Conservation (phyloP, 2,888 invertebrate genomes). For the Cristatella mucedo region DNA sequence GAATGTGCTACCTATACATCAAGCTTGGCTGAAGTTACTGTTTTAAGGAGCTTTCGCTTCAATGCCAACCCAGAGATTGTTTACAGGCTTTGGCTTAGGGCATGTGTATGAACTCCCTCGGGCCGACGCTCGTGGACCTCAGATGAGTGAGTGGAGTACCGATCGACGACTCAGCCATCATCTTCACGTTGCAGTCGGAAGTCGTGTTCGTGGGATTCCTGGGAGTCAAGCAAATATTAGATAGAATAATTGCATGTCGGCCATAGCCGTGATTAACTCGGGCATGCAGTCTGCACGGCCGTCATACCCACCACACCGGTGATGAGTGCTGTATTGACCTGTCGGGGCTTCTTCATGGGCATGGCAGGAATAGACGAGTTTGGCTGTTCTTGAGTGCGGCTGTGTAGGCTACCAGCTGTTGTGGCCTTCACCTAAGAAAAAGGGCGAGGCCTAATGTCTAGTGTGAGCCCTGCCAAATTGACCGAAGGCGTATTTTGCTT, state of each 20-base stretch:
- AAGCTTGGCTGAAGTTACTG: too few species aligned
- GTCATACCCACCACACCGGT: not conserved
- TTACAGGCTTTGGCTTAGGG: too few species aligned
- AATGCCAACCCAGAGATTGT: too few species aligned
- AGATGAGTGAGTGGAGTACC: not conserved
- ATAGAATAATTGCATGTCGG: constrained; percentile 1
- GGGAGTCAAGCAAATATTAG: not conserved
- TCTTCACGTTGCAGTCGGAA: constrained; percentile 3
- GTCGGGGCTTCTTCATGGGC: constrained; percentile 2
- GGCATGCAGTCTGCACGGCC: constrained; percentile 1
- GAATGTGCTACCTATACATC: too few species aligned
- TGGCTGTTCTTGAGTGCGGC: too few species aligned
- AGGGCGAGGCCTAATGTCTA: too few species aligned
- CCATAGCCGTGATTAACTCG: not conserved
- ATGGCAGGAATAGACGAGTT: constrained; percentile 5
- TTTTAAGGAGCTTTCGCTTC: too few species aligned
- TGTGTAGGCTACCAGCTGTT: too few species aligned
- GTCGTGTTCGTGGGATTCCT: constrained; percentile 2
- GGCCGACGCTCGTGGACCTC: constrained; percentile 5
- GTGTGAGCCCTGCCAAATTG: too few species aligned
- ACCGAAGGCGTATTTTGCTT: too few species aligned
- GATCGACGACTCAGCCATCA: not conserved
- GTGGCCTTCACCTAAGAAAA: too few species aligned
- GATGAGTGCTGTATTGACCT: constrained; percentile 3
- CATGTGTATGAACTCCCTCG: constrained; percentile 4